These are phyloP conservation scores for Fregata magnificens DNA, from an alignment of 2,113 vertebrate genomes.

Conservation along the genomic window DNA sequence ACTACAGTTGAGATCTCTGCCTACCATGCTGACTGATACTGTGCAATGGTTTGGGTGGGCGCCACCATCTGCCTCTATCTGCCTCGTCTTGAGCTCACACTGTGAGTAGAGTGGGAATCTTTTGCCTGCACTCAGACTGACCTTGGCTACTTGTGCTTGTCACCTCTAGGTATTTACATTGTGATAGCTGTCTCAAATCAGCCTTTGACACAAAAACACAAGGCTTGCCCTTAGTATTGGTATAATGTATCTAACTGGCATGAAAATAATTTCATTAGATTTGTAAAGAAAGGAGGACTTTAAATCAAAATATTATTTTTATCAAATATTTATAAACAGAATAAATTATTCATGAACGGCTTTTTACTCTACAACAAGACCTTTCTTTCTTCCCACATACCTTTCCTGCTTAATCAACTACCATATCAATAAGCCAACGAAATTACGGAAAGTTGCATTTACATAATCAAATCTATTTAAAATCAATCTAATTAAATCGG, in stretches of 20 bases:
- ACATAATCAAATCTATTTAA: constrained; percentile 8
- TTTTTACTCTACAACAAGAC: background rate
- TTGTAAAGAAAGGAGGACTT: background rate
- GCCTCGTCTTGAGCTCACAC: background rate
- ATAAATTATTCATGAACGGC: background rate
- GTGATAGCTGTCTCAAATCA: background rate
- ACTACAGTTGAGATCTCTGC: background rate
- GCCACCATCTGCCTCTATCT: background rate
- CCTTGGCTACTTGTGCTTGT: background rate
- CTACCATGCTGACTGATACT: background rate
- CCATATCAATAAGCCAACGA: constrained; percentile 15
- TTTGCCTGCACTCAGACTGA: background rate
- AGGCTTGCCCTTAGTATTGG: background rate
- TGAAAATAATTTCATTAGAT: background rate
- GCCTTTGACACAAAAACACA: background rate
- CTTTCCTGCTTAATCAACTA: constrained; percentile 19
- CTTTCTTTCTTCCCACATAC: background rate
- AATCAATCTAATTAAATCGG: background rate
- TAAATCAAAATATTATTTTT: background rate
- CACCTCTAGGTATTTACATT: background rate
- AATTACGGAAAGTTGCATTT: background rate
- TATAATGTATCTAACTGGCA: background rate
- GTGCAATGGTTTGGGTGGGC: background rate
- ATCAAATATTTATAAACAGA: background rate
- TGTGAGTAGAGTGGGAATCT: background rate